Base-by-base conservation (phyloP, 92 coral and sea anemone genomes). In the Paragorgia papillata region DNA sequence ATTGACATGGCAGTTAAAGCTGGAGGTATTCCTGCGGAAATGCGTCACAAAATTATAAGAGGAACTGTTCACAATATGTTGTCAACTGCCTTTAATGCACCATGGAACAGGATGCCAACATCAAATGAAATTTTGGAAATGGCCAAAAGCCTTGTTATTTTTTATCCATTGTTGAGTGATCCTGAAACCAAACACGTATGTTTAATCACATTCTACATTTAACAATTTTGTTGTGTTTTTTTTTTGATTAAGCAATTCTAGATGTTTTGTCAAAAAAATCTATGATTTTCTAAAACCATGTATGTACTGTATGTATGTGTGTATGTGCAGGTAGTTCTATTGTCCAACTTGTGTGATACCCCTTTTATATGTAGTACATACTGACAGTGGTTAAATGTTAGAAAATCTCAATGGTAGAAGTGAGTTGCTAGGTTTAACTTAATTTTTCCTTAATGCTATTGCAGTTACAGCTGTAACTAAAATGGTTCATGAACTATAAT, bases 131-230 rank as follows among this genome's bases (percentile, higher is more conserved):
- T 67, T n/a, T 21, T 18, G 33, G 57, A 67, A 43, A 67, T 67
- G 74, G 58, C 74, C 7, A 67, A 67, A 46, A 67, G 74, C 30
- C 57, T 67, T 48, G n/a, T 67, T 43, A 30, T 44, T 17, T 12
- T 57, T 17, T 67, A 67, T 26, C 74, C 74, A 67, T 7, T 48
- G 39, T 67, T 67, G 44, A 20, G 40, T 5, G 74, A 67, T 44
- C 57, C 74, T 34, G 35, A 25, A 9, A 67, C 21, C n/a, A 51
- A 51, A 25, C 57, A 67, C 44, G 74, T 67, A 67, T 40, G 57
- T 67, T 62, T 57, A 60, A 60, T 24, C 19, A 1, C 27, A 21
- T 15, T 5, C 31, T 57, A 25, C 1, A 18, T 25, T 30, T 57
- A 22, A 21, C 3, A 8, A 21, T 57, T 17, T 13, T 9, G 15